These are phyloP conservation scores for Apteryx owenii DNA, from an alignment of 2,113 vertebrate species.

Conservation along the genomic window DNA sequence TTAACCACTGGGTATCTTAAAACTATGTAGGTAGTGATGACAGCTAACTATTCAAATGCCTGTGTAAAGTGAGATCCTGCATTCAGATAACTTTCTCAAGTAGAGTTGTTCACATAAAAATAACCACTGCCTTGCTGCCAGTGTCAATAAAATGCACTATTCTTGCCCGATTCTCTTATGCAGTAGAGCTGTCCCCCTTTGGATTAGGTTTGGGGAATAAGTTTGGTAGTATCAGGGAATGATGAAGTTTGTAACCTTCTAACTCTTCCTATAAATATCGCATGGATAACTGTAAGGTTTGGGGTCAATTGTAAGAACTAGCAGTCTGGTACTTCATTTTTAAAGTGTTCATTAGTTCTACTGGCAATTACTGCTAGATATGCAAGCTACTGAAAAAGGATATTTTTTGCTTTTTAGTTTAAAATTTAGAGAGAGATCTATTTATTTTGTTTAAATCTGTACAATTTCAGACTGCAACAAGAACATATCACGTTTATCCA, in stretches of 20 bases:
- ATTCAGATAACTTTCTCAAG: background rate
- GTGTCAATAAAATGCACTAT: background rate
- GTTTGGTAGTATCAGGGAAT: background rate
- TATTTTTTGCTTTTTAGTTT: background rate
- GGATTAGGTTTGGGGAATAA: background rate
- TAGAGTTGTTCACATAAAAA: background rate
- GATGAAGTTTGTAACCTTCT: background rate
- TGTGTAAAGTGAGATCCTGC: background rate
- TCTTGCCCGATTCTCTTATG: background rate
- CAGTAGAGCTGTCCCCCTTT: background rate
- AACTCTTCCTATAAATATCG: background rate
- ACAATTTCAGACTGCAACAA: background rate
- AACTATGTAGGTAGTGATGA: constrained; percentile 23
- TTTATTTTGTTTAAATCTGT: background rate
- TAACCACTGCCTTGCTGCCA: background rate
- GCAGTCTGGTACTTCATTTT: background rate
- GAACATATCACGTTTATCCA: background rate
- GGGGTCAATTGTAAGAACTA: background rate
- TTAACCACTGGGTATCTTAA: background rate
- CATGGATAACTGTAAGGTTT: background rate
- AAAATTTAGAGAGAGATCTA: background rate
- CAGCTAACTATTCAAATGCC: background rate
- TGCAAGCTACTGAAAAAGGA: background rate
- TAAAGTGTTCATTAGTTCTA: background rate
- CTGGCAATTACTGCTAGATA: background rate